phyloP scores from a whole-genome alignment of 2,113 vertebrate species.

The Scopus umbretta region DNA sequence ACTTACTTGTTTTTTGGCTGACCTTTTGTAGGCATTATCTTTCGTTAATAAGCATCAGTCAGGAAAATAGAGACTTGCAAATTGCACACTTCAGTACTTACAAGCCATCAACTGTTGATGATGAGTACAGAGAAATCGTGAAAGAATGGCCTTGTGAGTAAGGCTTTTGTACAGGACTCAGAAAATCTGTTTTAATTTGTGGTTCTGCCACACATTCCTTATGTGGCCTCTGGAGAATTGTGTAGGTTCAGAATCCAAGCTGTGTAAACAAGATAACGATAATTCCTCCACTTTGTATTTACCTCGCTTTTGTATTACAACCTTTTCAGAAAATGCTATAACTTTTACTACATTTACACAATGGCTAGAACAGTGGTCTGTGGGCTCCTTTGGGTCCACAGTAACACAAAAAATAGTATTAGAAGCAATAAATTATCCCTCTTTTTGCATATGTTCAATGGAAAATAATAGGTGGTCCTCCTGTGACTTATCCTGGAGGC shows the following conservation, averaged over 20 bases:
- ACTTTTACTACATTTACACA: neutral
- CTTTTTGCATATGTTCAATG: neutral
- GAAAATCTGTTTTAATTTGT: neutral
- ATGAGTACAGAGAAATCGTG: neutral
- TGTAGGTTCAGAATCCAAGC: neutral
- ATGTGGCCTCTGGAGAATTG: neutral
- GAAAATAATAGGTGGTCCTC: neutral
- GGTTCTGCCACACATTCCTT: neutral
- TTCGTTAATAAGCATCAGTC: neutral
- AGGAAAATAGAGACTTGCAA: neutral
- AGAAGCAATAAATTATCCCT: neutral
- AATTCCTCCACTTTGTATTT: neutral
- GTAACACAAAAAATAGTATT: neutral
- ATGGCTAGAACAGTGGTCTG: neutral
- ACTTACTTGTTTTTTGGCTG: conserved; percentile 10
- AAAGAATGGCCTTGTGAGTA: neutral
- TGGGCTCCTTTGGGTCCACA: neutral
- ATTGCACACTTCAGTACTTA: neutral
- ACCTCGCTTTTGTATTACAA: neutral
- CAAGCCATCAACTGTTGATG: neutral
- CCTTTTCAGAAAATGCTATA: neutral
- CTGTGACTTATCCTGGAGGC: neutral
- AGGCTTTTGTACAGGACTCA: neutral
- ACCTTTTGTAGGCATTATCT: neutral
- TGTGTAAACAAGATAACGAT: neutral